phyloP scores from a whole-genome alignment of 2,797 vertebrate species.

The Tapirus indicus region DNA sequence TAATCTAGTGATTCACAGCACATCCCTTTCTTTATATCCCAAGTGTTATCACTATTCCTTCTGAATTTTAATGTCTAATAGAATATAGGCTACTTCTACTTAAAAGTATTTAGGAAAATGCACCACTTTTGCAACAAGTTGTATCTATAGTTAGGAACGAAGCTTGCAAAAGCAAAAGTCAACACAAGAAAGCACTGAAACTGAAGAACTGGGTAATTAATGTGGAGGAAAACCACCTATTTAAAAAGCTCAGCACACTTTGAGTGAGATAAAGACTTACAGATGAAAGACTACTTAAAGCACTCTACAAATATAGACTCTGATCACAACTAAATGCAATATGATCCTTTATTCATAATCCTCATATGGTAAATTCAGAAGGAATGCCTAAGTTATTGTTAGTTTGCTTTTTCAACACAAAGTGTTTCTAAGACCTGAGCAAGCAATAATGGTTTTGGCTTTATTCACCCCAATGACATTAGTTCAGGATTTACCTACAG shows the following conservation, averaged over 20 bases:
- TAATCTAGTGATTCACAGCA: background rate
- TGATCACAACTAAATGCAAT: slow-evolving; percentile 5
- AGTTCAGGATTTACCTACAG: background rate
- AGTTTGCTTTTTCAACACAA: slow-evolving; percentile 37
- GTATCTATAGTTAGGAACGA: slow-evolving; percentile 2
- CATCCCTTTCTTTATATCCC: background rate
- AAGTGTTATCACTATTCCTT: slow-evolving; percentile 16
- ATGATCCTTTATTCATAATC: background rate
- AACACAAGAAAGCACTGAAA: slow-evolving; percentile 19
- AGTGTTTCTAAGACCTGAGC: slow-evolving; percentile 20
- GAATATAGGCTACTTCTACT: background rate
- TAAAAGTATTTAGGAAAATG: background rate
- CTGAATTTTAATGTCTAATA: slow-evolving; percentile 43
- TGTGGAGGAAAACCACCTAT: slow-evolving; percentile 36
- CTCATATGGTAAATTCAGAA: slow-evolving; percentile 13
- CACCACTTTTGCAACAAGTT: slow-evolving; percentile 57
- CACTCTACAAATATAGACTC: background rate
- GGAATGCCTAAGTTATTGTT: background rate
- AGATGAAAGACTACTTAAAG: background rate
- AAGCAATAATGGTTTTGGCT: background rate
- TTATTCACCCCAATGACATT: background rate
- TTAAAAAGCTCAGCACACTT: background rate
- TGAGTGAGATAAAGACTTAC: background rate
- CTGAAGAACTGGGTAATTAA: background rate
- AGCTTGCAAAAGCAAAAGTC: slow-evolving; percentile 33